Evolutionary conservation across 2,113 vertebrate species (phyloP), one percentile per base, ranked within the genome.

Genomic region (Ceyx cyanopectus): DNA sequence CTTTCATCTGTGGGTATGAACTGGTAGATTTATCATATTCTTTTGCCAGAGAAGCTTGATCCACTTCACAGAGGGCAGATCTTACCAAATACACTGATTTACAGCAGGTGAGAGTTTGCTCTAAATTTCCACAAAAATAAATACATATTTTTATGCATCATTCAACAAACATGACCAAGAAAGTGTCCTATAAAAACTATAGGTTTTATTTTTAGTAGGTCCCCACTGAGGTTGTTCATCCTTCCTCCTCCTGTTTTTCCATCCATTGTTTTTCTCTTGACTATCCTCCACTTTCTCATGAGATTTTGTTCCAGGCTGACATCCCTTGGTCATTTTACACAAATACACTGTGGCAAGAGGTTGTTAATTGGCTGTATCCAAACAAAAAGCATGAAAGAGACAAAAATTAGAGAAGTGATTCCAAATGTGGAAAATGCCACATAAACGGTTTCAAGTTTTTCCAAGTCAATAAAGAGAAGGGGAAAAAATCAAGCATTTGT

Each of bases 331-430:
- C n/a, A 14, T 87, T 78, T 81, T 77, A 40, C 84, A 87, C 61
- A 81, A 80, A 67, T 46, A 29, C 11, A 3, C 53, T 67, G 40
- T 70, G 58, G 22, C 0, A 0, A 79, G 65, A 82, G 19, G 53
- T 48, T 1, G 4, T 54, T 67, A 26, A 81, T 89, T 67, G 70
- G 48, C 57, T 70, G 45, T 45, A 70, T 45, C 20, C 46, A 67
- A 81, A 91, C 51, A 70, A 83, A 83, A 94, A 90, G 43, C 43
- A 90, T 7, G 9, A 80, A 83, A 81, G 72, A 91, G 83, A 78
- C 23, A 80, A 77, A 78, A 93, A 82, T 78, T 63, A 88, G 40
- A 65, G 83, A 68, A 88, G 61, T 30, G 74, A 72, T 70, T 93
- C 68, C 73, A 75, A 41, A 17, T 75, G 69, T 85, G 76, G 68